A percentile compares a stretch with the other conserved stretches of the same genome.
Evolutionary conservation across 2,888 invertebrate genomes (phyloP).

Genomic region (Drosophila lutescens): DNA sequence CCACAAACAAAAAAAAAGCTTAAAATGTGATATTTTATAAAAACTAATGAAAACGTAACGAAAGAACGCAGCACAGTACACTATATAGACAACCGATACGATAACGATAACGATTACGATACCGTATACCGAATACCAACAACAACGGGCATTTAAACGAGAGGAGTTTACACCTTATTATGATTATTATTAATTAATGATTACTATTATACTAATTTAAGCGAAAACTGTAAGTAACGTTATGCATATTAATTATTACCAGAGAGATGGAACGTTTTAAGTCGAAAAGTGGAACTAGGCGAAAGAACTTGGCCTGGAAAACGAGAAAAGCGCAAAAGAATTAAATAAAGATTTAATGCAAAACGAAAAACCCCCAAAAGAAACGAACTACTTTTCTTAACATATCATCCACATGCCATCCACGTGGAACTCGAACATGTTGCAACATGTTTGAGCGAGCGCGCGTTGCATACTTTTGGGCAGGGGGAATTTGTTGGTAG

Average conservation of each 20-base stretch:
- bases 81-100: conserved; percentile 14
- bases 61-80: conserved; percentile 34
- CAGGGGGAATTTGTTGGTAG: not conserved
- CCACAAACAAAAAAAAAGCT: conserved; percentile 80
- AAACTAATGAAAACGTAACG: conserved; percentile 69
- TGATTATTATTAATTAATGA: conserved; percentile 60
- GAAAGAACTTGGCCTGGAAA: conserved; percentile 20
- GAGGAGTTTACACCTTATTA: conserved; percentile 60
- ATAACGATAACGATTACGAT: conserved; percentile 11
- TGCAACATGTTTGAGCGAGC: conserved; percentile 19
- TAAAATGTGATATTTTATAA: conserved; percentile 85
- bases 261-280: conserved; percentile 58
- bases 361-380: conserved; percentile 34
- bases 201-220: conserved; percentile 67
- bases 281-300: conserved; percentile 39
- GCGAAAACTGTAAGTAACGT: conserved; percentile 75
- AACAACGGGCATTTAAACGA: conserved; percentile 35
- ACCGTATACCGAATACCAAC: conserved; percentile 15
- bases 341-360: conserved; percentile 64
- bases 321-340: conserved; percentile 25
- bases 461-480: conserved; percentile 29
- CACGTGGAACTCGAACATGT: conserved; percentile 62
- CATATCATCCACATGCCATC: conserved; percentile 43
- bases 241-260: conserved; percentile 74
- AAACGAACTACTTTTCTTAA: conserved; percentile 20